phyloP scores from a whole-genome alignment of 2,113 vertebrate species.

The Chitala chitala region DNA sequence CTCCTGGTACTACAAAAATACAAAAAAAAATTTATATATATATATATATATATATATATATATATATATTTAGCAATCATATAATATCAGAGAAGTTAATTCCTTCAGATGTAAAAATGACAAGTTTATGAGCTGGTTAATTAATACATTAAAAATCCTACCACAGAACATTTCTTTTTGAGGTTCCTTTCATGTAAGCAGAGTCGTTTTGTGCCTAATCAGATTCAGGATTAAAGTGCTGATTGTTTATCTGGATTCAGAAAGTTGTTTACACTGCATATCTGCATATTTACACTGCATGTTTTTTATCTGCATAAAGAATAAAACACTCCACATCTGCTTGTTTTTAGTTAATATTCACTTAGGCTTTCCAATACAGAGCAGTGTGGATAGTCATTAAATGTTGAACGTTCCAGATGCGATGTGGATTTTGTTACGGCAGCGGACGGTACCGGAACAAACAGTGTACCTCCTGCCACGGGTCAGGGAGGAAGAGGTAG shows the following conservation, averaged over 20 bases:
- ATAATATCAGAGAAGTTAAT: too few relatives aligned
- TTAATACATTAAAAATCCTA: too few relatives aligned
- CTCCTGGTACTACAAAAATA: too few relatives aligned
- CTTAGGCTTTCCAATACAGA: neutral
- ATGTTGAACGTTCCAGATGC: conserved; percentile 42
- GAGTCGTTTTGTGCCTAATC: too few relatives aligned
- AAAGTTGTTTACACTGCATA: too few relatives aligned
- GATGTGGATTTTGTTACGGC: conserved; percentile 54
- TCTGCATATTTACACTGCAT: too few relatives aligned
- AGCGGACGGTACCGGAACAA: conserved; percentile 39
- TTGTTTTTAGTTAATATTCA: neutral
- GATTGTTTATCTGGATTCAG: too few relatives aligned
- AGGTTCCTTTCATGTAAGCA: too few relatives aligned
- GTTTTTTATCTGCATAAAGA: too few relatives aligned
- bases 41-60: neutral
- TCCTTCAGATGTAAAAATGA: neutral
- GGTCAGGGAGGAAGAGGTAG: conserved; percentile 53
- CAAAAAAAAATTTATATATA: neutral
- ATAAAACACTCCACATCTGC: neutral
- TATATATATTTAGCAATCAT: neutral
- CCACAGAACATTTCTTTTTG: too few relatives aligned
- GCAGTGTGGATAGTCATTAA: neutral
- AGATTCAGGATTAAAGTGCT: too few relatives aligned
- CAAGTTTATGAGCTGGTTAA: neutral
- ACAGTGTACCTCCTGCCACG: conserved; percentile 51